phyloP scores from a whole-genome alignment of 1,140 invertebrate species.

The Musca vetustissima region DNA sequence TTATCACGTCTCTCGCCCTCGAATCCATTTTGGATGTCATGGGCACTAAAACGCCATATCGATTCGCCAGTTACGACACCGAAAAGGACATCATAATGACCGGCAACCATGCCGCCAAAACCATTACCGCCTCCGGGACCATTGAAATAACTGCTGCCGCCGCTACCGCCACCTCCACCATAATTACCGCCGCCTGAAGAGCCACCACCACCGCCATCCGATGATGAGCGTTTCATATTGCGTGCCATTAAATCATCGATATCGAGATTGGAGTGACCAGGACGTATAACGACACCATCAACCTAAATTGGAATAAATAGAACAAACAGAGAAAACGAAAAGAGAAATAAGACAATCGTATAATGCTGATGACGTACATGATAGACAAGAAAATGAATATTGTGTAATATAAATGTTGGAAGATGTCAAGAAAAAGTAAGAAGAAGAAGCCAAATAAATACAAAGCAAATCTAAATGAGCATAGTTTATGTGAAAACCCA shows the following conservation, averaged over 20 bases:
- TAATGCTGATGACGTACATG: background rate
- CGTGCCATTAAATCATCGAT: slow-evolving; percentile 61
- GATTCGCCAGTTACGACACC: slow-evolving; percentile 84
- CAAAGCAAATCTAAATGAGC: background rate
- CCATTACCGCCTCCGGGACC: slow-evolving; percentile 37
- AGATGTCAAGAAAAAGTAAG: background rate
- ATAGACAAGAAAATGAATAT: slow-evolving; percentile 12
- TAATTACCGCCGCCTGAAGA: slow-evolving; percentile 17
- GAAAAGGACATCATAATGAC: slow-evolving; percentile 77
- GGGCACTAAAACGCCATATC: slow-evolving; percentile 77
- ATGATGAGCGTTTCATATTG: slow-evolving; percentile 50
- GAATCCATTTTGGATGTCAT: slow-evolving; percentile 84
- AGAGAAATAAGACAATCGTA: slow-evolving; percentile 7
- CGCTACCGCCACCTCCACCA: slow-evolving; percentile 30
- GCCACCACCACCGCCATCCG: slow-evolving; percentile 37
- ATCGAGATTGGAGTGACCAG: slow-evolving; percentile 60
- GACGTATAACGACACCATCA: slow-evolving; percentile 57
- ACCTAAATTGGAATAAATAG: slow-evolving; percentile 54
- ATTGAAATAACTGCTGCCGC: slow-evolving; percentile 31
- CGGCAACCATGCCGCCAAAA: slow-evolving; percentile 28
- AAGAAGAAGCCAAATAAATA: background rate
- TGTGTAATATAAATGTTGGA: background rate
- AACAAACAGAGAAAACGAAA: slow-evolving; percentile 14
- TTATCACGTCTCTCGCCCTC: slow-evolving; percentile 85
- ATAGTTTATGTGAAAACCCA: too few relatives aligned